These are phyloP conservation scores for Bathynomus jamesi DNA, from an alignment of 1,140 invertebrate genomes.

Conservation along the genomic window DNA sequence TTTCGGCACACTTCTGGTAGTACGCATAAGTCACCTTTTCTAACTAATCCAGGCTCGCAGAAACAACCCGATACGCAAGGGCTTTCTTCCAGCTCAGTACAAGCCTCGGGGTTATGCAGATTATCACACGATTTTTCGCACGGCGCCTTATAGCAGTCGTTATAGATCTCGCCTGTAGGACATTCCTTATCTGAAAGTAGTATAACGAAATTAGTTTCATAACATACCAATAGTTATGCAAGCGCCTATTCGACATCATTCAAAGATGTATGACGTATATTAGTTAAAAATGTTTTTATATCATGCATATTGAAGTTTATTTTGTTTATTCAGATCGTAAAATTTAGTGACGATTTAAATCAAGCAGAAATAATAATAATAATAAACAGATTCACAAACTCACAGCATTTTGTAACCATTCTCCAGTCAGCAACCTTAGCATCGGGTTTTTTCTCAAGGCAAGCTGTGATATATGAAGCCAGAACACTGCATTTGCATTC, in stretches of 20 bases:
- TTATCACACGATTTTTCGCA: conserved; percentile 66
- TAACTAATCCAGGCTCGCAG: conserved; percentile 66
- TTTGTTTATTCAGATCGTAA: no score
- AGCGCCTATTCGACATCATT: no score
- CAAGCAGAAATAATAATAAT: background rate
- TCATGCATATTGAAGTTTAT: no score
- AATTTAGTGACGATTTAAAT: no score
- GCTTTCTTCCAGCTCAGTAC: conserved; percentile 51
- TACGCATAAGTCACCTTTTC: conserved; percentile 60
- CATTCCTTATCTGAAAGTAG: conserved; percentile 54
- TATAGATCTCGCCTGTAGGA: conserved; percentile 60
- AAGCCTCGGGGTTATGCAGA: conserved; percentile 50
- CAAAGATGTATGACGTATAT: no score
- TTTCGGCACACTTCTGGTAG: conserved; percentile 62
- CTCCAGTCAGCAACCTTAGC: conserved; percentile 62
- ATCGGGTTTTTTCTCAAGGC: conserved; percentile 53
- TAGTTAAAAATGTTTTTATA: no score
- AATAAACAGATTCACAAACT: conserved; percentile 40
- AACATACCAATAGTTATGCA: no score
- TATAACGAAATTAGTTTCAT: no score
- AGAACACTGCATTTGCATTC: conserved; percentile 61
- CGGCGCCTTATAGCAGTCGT: conserved; percentile 63
- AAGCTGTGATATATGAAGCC: conserved; percentile 61
- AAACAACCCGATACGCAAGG: conserved; percentile 73
- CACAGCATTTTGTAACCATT: conserved; percentile 58